These are phyloP conservation scores for Gibbula magus DNA, from an alignment of 2,888 invertebrate species.

Conservation along the genomic window DNA sequence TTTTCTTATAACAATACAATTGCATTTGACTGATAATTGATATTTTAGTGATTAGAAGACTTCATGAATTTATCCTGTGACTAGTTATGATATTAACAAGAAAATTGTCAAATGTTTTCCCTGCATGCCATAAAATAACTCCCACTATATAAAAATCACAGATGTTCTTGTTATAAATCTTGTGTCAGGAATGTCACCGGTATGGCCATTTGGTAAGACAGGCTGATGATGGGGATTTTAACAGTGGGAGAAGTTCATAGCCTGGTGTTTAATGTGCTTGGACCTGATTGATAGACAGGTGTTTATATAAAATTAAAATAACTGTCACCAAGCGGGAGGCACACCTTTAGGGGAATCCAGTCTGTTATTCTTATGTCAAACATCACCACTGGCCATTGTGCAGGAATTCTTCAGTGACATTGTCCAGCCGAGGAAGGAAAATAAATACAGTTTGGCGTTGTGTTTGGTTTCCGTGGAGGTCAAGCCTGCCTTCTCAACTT, in stretches of 20 bases:
- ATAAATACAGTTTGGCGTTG: slow-evolving; percentile 1
- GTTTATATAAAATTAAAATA: slow-evolving; percentile 15
- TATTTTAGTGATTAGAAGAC: too few relatives aligned
- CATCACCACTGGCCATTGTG: neutral
- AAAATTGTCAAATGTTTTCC: too few relatives aligned
- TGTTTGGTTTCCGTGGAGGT: neutral
- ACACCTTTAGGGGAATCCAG: neutral
- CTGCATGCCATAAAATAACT: too few relatives aligned
- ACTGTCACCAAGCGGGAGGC: neutral
- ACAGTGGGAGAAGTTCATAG: neutral
- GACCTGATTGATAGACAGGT: neutral
- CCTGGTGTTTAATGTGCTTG: neutral
- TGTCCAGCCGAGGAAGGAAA: slow-evolving; percentile 6
- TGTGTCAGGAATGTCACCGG: too few relatives aligned
- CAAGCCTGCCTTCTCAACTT: neutral
- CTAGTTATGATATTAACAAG: too few relatives aligned
- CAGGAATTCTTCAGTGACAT: neutral
- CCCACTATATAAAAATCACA: too few relatives aligned
- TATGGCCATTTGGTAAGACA: too few relatives aligned
- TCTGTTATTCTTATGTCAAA: slow-evolving; percentile 4
- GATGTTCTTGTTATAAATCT: too few relatives aligned
- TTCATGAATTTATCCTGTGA: too few relatives aligned
- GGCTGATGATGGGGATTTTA: too few relatives aligned
- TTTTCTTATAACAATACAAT: too few relatives aligned
- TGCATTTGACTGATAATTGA: too few relatives aligned